phyloP scores from a whole-genome alignment of 2,888 invertebrate genomes.

The Temnothorax ravouxi region DNA sequence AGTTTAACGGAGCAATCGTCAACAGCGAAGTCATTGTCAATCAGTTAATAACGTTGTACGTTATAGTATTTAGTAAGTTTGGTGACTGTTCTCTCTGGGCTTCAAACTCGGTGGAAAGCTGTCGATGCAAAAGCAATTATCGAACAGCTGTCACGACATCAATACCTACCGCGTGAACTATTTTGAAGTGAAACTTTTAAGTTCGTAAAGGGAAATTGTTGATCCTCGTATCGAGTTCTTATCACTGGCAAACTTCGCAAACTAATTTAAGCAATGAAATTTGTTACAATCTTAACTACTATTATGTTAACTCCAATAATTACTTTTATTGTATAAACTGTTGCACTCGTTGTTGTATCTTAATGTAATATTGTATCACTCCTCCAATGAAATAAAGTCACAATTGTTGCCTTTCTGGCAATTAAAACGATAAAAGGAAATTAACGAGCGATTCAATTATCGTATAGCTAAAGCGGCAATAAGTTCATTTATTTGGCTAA shows the following conservation, averaged over 20 bases:
- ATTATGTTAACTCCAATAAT: conserved; percentile 2
- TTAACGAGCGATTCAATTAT: background rate
- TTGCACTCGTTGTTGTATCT: background rate
- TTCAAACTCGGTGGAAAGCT: conserved; percentile 36
- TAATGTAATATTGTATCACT: background rate
- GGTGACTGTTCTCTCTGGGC: conserved; percentile 23
- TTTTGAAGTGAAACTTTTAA: conserved; percentile 37
- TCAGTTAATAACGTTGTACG: conserved; percentile 42
- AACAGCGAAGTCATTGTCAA: conserved; percentile 33
- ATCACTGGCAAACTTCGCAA: conserved; percentile 30
- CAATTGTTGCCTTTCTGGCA: background rate
- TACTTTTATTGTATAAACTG: background rate
- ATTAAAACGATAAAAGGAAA: background rate
- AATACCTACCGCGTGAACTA: conserved; percentile 57
- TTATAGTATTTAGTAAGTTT: conserved; percentile 44
- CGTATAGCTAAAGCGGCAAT: background rate
- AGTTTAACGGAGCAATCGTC: conserved; percentile 18
- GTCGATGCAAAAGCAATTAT: conserved; percentile 68
- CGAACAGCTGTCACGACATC: conserved; percentile 67
- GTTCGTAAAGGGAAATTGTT: conserved; percentile 41
- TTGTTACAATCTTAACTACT: background rate
- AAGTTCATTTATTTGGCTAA: background rate
- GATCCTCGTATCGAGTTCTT: conserved; percentile 38
- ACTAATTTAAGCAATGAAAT: conserved; percentile 7
- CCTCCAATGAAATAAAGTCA: background rate